Percentiles rank a stretch among this genome's conserved stretches.
Evolutionary conservation across 2,888 invertebrate species (phyloP).

Genomic region (Antheraea assamensis): DNA sequence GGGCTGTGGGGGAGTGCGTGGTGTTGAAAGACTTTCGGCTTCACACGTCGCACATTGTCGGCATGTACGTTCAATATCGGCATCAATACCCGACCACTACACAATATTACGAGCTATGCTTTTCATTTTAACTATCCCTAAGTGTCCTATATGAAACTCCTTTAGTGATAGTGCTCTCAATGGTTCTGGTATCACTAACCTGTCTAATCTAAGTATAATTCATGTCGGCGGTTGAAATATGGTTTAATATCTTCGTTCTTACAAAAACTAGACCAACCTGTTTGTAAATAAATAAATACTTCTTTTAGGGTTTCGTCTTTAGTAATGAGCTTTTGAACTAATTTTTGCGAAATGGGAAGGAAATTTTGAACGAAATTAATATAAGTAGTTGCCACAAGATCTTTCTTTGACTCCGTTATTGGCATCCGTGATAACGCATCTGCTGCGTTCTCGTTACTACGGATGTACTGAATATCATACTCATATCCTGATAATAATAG

Average conservation of each 20-base stretch:
- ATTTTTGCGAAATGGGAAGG: neutral
- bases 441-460: neutral
- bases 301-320: neutral
- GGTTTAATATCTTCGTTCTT: neutral
- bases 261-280: neutral
- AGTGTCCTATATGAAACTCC: slow-evolving; percentile 25
- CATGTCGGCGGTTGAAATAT: neutral
- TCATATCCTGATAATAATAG: neutral
- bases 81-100: too few relatives aligned
- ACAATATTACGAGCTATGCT: slow-evolving; percentile 28
- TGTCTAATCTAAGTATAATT: neutral
- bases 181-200: neutral
- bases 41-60: slow-evolving; percentile 5
- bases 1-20: neutral
- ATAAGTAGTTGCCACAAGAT: neutral
- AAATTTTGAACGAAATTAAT: neutral
- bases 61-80: slow-evolving; percentile 24
- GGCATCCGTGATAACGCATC: neutral
- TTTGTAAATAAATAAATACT: neutral
- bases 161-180: slow-evolving; percentile 19
- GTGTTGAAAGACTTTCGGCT: neutral
- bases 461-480: neutral
- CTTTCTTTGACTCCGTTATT: neutral
- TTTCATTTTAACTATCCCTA: slow-evolving; percentile 30
- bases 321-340: neutral